Evolutionary conservation across 2,888 invertebrate species (phyloP).

Genomic region (Drosophila birchii): DNA sequence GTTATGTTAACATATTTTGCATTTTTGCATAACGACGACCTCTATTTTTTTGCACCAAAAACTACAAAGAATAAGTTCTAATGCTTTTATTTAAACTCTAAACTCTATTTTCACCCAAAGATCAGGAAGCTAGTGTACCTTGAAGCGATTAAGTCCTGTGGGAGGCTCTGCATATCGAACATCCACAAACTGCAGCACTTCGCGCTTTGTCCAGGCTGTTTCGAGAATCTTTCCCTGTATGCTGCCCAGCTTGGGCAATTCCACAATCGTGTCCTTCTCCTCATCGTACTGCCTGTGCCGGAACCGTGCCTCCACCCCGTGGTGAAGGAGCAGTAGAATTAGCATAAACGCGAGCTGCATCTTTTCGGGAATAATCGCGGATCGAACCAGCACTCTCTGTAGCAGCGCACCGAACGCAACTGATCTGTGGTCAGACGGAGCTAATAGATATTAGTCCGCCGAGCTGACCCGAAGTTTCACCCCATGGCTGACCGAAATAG

Average conservation of each 20-base stretch:
- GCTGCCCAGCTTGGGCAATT: conserved; percentile 78
- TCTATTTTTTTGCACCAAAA: conserved; percentile 19
- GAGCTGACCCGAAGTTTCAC: conserved; percentile 67
- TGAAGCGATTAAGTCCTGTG: conserved; percentile 80
- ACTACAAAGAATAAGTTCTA: neutral
- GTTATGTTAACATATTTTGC: conserved; percentile 11
- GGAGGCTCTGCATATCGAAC: conserved; percentile 83
- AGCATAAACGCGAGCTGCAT: conserved; percentile 46
- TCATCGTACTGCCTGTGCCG: conserved; percentile 64
- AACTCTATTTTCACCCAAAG: neutral
- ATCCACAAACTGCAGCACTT: conserved; percentile 83
- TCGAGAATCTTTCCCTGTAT: conserved; percentile 78
- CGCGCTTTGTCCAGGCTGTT: conserved; percentile 80
- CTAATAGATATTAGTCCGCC: conserved; percentile 56
- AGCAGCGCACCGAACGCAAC: conserved; percentile 59
- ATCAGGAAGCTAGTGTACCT: conserved; percentile 63
- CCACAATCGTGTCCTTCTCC: conserved; percentile 76
- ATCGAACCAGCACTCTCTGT: conserved; percentile 47
- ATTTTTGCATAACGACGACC: conserved; percentile 16
- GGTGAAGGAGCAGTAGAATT: conserved; percentile 4
- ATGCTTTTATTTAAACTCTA: neutral
- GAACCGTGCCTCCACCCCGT: conserved; percentile 36
- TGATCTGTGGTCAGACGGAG: conserved; percentile 42
- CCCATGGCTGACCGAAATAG: conserved; percentile 43
- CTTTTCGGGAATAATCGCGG: conserved; percentile 1